Conservation (phyloP, 2,797 vertebrate genomes). For the Tadarida brasiliensis region DNA sequence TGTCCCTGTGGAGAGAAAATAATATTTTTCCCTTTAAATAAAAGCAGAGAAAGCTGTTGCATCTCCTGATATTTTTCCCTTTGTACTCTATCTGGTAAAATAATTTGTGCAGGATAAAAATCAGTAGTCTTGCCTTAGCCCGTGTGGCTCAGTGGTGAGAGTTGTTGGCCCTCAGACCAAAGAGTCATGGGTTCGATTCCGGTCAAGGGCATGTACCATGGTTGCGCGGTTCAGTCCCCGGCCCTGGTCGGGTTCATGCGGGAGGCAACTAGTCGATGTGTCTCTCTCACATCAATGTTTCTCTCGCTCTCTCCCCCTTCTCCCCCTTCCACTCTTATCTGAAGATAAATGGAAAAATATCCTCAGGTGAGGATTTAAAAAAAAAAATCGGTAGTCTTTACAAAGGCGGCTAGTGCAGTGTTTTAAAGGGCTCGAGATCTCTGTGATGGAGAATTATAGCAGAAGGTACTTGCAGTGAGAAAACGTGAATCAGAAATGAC, state of each 20-base stretch:
- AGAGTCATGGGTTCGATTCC: no score
- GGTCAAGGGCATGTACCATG: no score
- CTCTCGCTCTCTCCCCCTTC: no score
- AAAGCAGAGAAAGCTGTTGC: not conserved
- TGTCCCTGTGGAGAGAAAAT: not conserved
- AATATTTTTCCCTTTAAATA: constrained; percentile 21
- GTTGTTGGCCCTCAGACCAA: no score
- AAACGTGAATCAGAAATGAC: not conserved
- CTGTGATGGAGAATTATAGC: not conserved
- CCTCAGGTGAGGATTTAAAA: no score
- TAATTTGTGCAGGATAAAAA: constrained; percentile 14
- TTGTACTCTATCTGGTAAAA: not conserved
- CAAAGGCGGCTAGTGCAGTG: not conserved
- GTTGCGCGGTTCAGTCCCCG: no score
- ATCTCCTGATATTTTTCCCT: not conserved
- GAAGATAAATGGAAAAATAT: no score
- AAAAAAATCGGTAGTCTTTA: not conserved
- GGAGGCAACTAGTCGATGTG: no score
- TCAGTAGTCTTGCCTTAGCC: constrained; percentile 15
- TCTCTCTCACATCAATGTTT: no score
- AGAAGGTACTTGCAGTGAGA: constrained; percentile 25
- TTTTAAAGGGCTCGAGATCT: not conserved
- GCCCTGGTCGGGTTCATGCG: no score
- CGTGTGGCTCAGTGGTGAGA: no score
- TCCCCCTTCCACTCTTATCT: no score